Evolutionary conservation across 2,888 invertebrate genomes (phyloP).

Genomic region (Sinotaia quadrata): DNA sequence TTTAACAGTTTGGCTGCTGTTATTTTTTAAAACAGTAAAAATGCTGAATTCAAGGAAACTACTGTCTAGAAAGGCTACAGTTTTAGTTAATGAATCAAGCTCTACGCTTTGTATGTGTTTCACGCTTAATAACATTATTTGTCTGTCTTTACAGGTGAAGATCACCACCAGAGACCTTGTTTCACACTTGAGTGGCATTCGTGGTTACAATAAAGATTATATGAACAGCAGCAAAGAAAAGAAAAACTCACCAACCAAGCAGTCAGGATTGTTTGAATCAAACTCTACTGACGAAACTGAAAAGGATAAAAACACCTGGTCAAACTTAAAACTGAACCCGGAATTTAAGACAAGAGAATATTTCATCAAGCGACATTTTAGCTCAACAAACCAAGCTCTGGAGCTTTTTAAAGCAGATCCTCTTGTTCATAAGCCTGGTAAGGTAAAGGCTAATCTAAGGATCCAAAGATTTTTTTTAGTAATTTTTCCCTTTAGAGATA

Average conservation of each 20-base stretch:
- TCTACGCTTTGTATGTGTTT: too few relatives aligned
- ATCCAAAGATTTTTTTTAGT: too few relatives aligned
- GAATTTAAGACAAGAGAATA: slow-evolving; percentile 6
- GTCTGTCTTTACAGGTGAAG: slow-evolving; percentile 51
- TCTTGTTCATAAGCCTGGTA: slow-evolving; percentile 75
- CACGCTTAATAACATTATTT: too few relatives aligned
- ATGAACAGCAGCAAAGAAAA: slow-evolving; percentile 37
- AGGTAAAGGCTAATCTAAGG: too few relatives aligned
- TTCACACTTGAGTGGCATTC: slow-evolving; percentile 75
- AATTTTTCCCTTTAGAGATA: background rate
- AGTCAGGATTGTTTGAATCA: too few relatives aligned
- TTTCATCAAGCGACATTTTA: slow-evolving; percentile 69
- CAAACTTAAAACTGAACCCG: background rate
- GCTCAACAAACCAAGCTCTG: slow-evolving; percentile 71
- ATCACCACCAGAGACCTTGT: slow-evolving; percentile 76
- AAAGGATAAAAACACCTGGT: background rate
- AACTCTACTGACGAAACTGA: background rate
- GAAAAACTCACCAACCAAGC: background rate
- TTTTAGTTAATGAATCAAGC: too few relatives aligned
- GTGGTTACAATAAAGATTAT: slow-evolving; percentile 74
- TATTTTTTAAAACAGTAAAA: too few relatives aligned
- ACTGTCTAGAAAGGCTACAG: too few relatives aligned
- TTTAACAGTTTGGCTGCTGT: too few relatives aligned
- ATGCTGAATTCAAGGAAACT: too few relatives aligned
- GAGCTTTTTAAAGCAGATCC: slow-evolving; percentile 76